Base-by-base conservation (phyloP, 2,888 invertebrate genomes). In the Hedychridium roseum region DNA sequence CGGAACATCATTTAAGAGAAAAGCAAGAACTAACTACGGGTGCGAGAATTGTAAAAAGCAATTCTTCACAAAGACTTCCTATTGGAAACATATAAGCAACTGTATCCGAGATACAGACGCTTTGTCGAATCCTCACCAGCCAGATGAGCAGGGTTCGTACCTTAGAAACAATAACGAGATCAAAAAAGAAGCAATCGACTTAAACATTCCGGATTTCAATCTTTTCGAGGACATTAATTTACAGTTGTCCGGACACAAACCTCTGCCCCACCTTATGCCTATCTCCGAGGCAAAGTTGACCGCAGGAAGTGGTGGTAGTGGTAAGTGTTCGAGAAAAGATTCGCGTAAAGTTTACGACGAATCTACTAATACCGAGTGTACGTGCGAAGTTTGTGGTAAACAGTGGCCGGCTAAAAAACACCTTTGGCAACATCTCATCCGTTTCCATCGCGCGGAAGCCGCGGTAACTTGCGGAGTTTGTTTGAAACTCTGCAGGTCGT, bases 341-440 rank as follows among this genome's bases (percentile, higher is more conserved):
- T 79, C 78, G 3, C 74, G 84, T 1, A 83, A 83, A 4, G 83
- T 84, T 1, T 84, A 84, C 56, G 83, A 83, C 6, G 83, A 84
- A 57, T 75, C 76, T 3, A 78, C 78, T 0, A 78, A 79, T 21
- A 79, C 78, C 5, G 78, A 75, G 18, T 79, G 78, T 32, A 70
- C 76, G 0, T 79, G 85, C 56, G 84, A 84, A 58, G 82, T 85
- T n/a, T 85, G 85, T 55, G 80, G 81, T 3, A 85, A 85, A 63
- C 82, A 81, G 6, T 85, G 84, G 84, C 84, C 84, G 1, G 84
- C 84, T 0, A 84, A 84, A 55, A 84, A 84, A 56, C 84, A 85
- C 58, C 71, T 85, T 0, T 85, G 85, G 85, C 85, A 85, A 61
- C 85, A 85, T 68, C 75, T 84, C 40, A 81, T 82, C 27, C 78